A percentile compares a stretch with the other conserved stretches of the same genome.
Evolutionary conservation across 2,888 invertebrate species (phyloP).

Genomic region (Cephus spinipes): DNA sequence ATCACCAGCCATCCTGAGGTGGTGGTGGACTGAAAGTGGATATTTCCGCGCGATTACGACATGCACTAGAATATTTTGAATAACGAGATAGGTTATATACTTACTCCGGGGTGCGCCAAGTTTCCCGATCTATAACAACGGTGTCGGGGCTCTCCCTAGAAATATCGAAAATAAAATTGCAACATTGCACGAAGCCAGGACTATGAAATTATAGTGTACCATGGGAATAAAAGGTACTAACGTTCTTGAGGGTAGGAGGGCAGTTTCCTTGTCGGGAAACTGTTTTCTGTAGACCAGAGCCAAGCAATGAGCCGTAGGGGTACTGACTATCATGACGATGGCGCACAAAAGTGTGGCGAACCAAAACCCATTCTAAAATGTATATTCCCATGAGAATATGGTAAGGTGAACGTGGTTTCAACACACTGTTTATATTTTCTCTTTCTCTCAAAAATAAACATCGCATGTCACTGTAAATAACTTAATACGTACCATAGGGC

Average conservation of each 20-base stretch:
- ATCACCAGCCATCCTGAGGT: slow-evolving; percentile 53
- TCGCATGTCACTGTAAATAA: neutral
- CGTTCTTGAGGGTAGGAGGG: slow-evolving; percentile 49
- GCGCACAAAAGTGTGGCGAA: slow-evolving; percentile 73
- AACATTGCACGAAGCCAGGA: slow-evolving; percentile 5
- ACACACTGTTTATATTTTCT: neutral
- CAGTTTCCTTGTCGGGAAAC: slow-evolving; percentile 36
- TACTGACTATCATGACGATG: slow-evolving; percentile 71
- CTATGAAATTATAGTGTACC: neutral
- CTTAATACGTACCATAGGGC: slow-evolving; percentile 71
- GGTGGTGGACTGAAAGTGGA: slow-evolving; percentile 51
- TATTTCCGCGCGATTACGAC: neutral
- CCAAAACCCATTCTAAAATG: slow-evolving; percentile 77
- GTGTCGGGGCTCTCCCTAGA: slow-evolving; percentile 56
- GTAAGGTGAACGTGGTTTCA: slow-evolving; percentile 1
- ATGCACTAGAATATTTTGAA: neutral
- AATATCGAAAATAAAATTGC: slow-evolving; percentile 11
- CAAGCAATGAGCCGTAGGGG: slow-evolving; percentile 74
- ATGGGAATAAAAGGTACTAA: slow-evolving; percentile 36
- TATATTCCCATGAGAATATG: neutral
- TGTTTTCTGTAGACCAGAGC: slow-evolving; percentile 67
- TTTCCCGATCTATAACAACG: slow-evolving; percentile 49
- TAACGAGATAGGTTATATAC: slow-evolving; percentile 22
- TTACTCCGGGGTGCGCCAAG: slow-evolving; percentile 60
- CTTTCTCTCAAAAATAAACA: neutral